phyloP scores from a whole-genome alignment of 2,113 vertebrate genomes.

The Neolamprologus hecqui region DNA sequence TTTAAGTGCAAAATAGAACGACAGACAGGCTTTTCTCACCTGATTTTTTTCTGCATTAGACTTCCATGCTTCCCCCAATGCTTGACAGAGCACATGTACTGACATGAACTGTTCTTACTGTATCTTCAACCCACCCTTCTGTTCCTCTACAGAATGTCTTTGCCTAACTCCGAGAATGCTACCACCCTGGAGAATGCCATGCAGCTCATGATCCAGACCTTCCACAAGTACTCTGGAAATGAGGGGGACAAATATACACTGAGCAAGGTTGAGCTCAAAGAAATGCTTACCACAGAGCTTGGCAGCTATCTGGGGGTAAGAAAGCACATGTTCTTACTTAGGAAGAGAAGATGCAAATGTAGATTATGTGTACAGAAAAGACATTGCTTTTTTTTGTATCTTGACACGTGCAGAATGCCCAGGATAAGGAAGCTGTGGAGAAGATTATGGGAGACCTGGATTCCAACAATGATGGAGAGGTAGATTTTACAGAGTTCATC shows the following conservation, averaged over 20 bases:
- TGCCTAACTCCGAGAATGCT: constrained; percentile 59
- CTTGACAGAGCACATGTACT: not conserved
- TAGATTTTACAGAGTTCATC: constrained; percentile 78
- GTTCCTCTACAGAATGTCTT: constrained; percentile 57
- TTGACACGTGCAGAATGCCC: constrained; percentile 60
- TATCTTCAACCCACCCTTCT: not conserved
- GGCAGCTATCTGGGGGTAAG: constrained; percentile 72
- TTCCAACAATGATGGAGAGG: constrained; percentile 76
- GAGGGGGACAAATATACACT: constrained; percentile 82
- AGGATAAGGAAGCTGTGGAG: constrained; percentile 77
- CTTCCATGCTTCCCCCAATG: not conserved
- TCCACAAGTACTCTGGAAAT: constrained; percentile 82
- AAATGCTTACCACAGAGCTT: constrained; percentile 75
- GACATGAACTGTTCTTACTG: not conserved
- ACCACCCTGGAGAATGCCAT: constrained; percentile 77
- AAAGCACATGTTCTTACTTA: not conserved
- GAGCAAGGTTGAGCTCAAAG: constrained; percentile 77
- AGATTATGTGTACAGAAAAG: not conserved
- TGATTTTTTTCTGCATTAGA: not conserved
- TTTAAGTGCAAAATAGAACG: not conserved
- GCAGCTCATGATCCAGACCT: constrained; percentile 80
- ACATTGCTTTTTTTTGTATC: not conserved
- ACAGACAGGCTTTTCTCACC: not conserved
- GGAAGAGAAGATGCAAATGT: not conserved
- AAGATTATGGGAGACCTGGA: constrained; percentile 77